Percentiles rank a stretch among this genome's conserved stretches.
These are phyloP conservation scores for Montipora cactus DNA, from an alignment of 64 coral and sea anemone genomes.

Conservation along the genomic window DNA sequence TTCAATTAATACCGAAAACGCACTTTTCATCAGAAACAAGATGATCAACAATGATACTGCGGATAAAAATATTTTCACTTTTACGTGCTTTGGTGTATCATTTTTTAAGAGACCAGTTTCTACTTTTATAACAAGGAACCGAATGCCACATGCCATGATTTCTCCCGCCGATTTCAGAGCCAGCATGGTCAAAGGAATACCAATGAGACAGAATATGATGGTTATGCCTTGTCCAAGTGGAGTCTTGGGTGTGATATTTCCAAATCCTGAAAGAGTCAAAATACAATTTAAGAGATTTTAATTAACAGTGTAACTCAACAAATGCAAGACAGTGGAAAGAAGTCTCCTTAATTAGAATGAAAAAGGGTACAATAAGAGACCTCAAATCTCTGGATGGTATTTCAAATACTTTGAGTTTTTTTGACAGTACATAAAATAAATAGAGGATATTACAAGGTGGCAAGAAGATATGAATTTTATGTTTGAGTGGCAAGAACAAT, in stretches of 20 bases:
- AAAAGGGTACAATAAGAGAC: too few species aligned
- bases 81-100: neutral
- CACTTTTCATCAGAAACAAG: neutral
- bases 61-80: neutral
- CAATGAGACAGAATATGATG: conserved; percentile 40
- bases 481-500: too few species aligned
- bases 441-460: too few species aligned
- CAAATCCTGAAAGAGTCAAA: conserved; percentile 24
- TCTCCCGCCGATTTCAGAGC: conserved; percentile 54
- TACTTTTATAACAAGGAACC: neutral
- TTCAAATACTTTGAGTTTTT: too few species aligned
- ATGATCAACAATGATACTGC: neutral
- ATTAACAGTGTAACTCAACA: too few species aligned
- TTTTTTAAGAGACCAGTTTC: neutral
- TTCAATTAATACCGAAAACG: neutral
- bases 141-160: neutral
- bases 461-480: too few species aligned
- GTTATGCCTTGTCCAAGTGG: conserved; percentile 29
- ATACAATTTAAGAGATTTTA: too few species aligned
- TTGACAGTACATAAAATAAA: too few species aligned
- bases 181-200: conserved; percentile 44
- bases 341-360: too few species aligned
- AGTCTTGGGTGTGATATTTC: conserved; percentile 52
- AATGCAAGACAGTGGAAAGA: too few species aligned
- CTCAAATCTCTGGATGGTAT: too few species aligned